Evolutionary conservation across 92 coral and sea anemone species (phyloP), one percentile per base, ranked within the genome.

Genomic region (Actinostola sp.): DNA sequence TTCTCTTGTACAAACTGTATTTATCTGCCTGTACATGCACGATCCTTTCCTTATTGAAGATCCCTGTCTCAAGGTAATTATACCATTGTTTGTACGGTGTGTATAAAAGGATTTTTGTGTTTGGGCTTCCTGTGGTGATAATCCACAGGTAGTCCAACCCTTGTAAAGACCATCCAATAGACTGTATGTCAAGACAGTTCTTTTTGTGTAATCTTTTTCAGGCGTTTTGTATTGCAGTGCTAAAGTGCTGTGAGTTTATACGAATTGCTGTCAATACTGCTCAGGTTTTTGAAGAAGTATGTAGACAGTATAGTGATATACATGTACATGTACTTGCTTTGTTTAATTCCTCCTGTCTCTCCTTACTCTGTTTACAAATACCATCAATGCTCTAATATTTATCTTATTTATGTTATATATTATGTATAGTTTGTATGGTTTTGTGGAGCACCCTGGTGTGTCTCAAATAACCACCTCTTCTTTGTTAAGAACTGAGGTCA

Each of bases 211-310:
- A 8, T 63, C 1, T 68, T 41, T 61, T 67, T 33, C 48, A 94
- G 98, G 98, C 98, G 43, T 94, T 85, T 66, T 94, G 98, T 75
- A 75, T 94, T 55, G 97, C 91, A 19, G 71, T 94, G 57, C 61
- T 94, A 38, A 89, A 92, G 78, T 74, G 91, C 25, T 94, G 98
- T 82, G 98, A 94, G 38, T 75, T 85, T 21, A 91, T 94, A 36
- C 85, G 96, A 66, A 54, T 81, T 75, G 88, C 92, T 41, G 87
- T 94, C 24, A 94, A 94, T 67, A 91, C 86, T 71, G 98, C 98
- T 33, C 96, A 92, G 62, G 98, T 94, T 1, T 94, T 91, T 75
- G 98, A 94, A 72, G 98, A 94, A 88, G 98, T 80, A 72, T 35
- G n/a, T n/a, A n/a, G n/a, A n/a, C n/a, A n/a, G n/a, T n/a, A 41